Evolutionary conservation across 2,888 invertebrate genomes (phyloP), one percentile per base, ranked within the genome.

Genomic region (Phragmatobia fuliginosa): DNA sequence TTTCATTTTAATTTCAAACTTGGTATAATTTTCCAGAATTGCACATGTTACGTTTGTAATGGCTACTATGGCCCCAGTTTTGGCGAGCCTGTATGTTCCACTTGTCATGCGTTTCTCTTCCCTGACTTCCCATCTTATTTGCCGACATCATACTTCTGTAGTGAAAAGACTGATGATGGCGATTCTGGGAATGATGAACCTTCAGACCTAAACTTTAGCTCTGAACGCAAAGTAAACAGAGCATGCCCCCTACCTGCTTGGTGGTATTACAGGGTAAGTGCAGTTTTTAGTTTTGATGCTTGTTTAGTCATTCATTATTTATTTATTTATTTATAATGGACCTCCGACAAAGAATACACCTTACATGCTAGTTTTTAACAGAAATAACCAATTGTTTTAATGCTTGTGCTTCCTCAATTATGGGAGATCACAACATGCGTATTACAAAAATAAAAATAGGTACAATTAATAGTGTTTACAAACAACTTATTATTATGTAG

Each of bases 141-240:
- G 62, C 96, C 96, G 33, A 92, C 90, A 69, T 94, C 95, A 5
- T 94, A 92, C 78, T 94, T 93, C 83, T 92, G 87, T 73, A 96
- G 95, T 77, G 96, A 96, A 75, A 95, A 96, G 73, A 97, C 97
- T 8, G 98, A 98, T 84, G 98, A 98, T 82, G 98, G 98, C 79
- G 99, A 99, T 90, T 99, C 98, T 0, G 99, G 99, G 0, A 99
- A 98, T 88, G 99, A 99, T 88, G 99, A 99, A 88, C 99, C 99
- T 0, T 96, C 97, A 56, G 98, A 98, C 87, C 89, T 96, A 65
- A 96, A 95, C 82, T 96, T 95, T 74, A 95, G 94, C 76, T 91
- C 95, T 6, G 96, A 96, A 66, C 90, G 96, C 36, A 94, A 95
- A 83, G 85, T 88, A 2, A 92, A 92, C 59, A 91, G 88, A 84